Conservation (phyloP, 2,797 vertebrate genomes). For the Crax fasciolata region DNA sequence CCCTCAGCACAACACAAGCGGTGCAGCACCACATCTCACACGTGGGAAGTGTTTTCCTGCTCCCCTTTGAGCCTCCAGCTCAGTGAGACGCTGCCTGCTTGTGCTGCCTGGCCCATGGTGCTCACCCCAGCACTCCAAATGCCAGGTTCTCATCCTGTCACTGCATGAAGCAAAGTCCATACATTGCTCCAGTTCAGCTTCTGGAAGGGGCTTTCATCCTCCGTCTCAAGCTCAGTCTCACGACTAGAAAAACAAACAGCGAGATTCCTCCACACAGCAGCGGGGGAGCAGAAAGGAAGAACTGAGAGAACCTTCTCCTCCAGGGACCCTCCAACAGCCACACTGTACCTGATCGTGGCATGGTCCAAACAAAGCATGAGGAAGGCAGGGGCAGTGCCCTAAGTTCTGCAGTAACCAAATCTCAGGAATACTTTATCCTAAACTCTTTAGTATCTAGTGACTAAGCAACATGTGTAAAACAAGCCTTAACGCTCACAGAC, state of each 20-base stretch:
- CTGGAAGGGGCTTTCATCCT: neutral
- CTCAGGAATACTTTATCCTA: neutral
- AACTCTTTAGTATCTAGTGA: neutral
- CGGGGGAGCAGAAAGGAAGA: neutral
- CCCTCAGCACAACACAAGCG: accelerated
- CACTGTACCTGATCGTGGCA: neutral
- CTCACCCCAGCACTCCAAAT: neutral
- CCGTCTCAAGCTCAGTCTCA: neutral
- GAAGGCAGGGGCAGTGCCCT: neutral
- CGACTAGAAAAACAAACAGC: neutral
- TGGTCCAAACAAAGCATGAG: neutral
- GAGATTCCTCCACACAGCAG: neutral
- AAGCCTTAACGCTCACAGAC: neutral
- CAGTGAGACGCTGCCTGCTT: neutral
- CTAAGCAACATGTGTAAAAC: neutral
- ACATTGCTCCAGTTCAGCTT: neutral
- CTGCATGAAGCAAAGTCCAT: neutral
- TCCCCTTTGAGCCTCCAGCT: neutral
- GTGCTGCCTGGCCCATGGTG: accelerated
- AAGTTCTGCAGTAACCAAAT: neutral
- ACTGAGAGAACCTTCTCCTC: neutral
- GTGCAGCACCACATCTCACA: neutral
- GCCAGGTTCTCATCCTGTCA: neutral
- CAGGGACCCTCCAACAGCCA: accelerated
- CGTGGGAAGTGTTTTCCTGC: neutral